phyloP scores from a whole-genome alignment of 2,797 vertebrate genomes.

The Falco biarmicus region DNA sequence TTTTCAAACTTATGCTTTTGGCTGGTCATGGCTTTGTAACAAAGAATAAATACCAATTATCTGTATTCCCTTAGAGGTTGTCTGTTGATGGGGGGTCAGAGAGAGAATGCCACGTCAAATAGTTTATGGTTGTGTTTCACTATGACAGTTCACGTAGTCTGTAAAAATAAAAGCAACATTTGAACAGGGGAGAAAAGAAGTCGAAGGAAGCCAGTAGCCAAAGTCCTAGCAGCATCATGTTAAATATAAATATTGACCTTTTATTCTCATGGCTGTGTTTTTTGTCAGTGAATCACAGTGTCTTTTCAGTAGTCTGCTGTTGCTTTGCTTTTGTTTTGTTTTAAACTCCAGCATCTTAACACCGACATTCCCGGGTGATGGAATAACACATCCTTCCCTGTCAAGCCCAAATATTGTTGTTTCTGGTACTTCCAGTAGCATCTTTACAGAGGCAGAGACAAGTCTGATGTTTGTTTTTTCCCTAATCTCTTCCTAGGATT shows the following conservation, averaged over 20 bases:
- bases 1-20: not conserved
- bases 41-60: not conserved
- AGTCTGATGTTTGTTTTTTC: not conserved
- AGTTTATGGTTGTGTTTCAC: not conserved
- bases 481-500: not conserved
- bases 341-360: not conserved
- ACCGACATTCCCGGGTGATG: not conserved
- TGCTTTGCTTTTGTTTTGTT: not conserved
- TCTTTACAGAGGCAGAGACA: not conserved
- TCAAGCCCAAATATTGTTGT: not conserved
- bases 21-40: not conserved
- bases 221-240: not conserved
- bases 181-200: not conserved
- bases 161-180: not conserved
- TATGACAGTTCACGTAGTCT: not conserved
- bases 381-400: not conserved
- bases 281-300: not conserved
- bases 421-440: not conserved
- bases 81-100: not conserved
- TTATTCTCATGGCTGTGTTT: not conserved
- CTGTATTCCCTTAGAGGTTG: not conserved
- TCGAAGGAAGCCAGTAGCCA: not conserved
- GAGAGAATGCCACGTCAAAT: fast-evolving
- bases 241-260: not conserved
- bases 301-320: not conserved